Evolutionary conservation across 2,113 vertebrate species (phyloP).

Genomic region (Coptodon bakossiorum): DNA sequence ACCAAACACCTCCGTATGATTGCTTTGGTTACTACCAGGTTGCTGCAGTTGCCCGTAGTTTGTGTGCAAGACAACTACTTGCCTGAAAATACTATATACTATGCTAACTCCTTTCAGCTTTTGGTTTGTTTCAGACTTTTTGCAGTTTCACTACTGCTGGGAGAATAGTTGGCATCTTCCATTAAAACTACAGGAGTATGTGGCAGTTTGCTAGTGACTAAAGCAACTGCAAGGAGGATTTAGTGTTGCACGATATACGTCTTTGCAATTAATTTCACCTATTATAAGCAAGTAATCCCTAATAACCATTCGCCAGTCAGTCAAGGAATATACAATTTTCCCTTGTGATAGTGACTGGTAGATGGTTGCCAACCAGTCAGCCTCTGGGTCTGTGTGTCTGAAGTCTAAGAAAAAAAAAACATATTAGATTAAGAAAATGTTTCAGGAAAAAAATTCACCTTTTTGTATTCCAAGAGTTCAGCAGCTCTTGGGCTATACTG

Average conservation of each 20-base stretch:
- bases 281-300: neutral
- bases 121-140: neutral
- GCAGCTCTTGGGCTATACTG: neutral
- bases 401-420: neutral
- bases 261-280: neutral
- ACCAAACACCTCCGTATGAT: neutral
- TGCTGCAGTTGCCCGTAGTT: neutral
- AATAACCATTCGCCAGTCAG: neutral
- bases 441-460: neutral
- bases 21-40: neutral
- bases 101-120: neutral
- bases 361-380: neutral
- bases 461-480: neutral
- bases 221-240: neutral
- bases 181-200: neutral
- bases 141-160: neutral
- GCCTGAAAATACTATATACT: neutral
- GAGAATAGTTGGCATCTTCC: neutral
- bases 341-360: neutral
- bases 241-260: neutral
- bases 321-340: neutral
- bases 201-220: neutral
- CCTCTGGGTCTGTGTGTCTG: neutral
- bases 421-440: neutral
- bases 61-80: neutral